Base-by-base conservation (phyloP, 2,113 vertebrate genomes). In the Corythornis cristatus region DNA sequence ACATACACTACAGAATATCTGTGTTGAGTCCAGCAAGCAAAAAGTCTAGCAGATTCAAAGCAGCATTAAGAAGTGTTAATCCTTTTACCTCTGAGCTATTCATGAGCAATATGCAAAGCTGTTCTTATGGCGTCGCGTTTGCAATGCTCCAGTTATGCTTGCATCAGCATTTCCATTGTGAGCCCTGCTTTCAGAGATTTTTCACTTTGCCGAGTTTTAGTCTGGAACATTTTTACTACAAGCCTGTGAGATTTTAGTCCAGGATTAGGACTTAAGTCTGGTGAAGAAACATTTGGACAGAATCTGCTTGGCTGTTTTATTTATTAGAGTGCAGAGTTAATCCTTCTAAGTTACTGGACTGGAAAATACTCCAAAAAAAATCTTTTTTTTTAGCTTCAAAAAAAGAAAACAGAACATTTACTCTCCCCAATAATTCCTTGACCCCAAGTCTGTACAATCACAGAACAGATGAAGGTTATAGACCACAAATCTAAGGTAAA, bases 31-130 rank as follows among this genome's bases (percentile, higher is more conserved):
- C 92, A 92, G 93, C 91, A 90, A 95, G 93, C 94, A 94, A 93
- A 95, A 90, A 76, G 82, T 80, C 92, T 89, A 95, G 75, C 88
- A 95, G 87, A 96, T 88, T 93, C 94, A 96, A 95, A 93, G 90
- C 81, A 87, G 92, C 64, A 96, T 96, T 97, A 97, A 95, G 80
- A 94, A 95, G 85, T 87, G 87, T 88, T 97, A 96, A 95, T 96
- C 92, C 89, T 95, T 96, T 96, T 96, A 95, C 95, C 96, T 96
- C 94, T 86, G 70, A 95, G 96, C 93, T 96, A 97, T 97, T 96
- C 95, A 96, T 95, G 95, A 91, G 94, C 92, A 95, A 93, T 96
- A 96, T 95, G 93, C 94, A 96, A 93, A 96, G 91, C 91, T 92
- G 88, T 84, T 96, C 78, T 93, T 95, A 97, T 54, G 92, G 93